Evolutionary conservation across 2,888 invertebrate genomes (phyloP).

Genomic region (Dastarcus helophoroides): DNA sequence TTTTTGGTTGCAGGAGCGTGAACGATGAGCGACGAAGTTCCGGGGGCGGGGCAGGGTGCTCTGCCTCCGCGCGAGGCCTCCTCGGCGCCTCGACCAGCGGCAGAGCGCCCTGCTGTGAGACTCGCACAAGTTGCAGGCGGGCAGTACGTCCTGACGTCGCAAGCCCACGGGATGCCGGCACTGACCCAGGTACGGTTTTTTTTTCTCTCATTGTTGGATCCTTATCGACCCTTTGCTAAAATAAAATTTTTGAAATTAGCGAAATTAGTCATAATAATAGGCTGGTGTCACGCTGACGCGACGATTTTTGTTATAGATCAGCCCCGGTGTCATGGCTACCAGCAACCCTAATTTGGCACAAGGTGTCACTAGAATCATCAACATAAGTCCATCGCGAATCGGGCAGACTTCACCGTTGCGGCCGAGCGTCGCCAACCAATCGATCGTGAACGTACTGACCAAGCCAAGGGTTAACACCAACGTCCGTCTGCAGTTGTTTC

Average conservation of each 20-base stretch:
- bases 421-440: slow-evolving; percentile 37
- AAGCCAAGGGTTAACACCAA: slow-evolving; percentile 27
- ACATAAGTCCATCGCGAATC: slow-evolving; percentile 34
- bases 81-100: slow-evolving; percentile 26
- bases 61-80: slow-evolving; percentile 36
- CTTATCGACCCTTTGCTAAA: too few relatives aligned
- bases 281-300: too few relatives aligned
- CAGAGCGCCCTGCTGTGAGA: slow-evolving; percentile 33
- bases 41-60: slow-evolving; percentile 39
- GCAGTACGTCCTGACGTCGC: slow-evolving; percentile 33
- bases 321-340: too few relatives aligned
- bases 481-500: slow-evolving; percentile 31
- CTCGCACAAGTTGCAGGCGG: slow-evolving; percentile 35
- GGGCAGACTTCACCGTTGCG: slow-evolving; percentile 29
- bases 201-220: slow-evolving; percentile 2
- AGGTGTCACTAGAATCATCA: slow-evolving; percentile 43
- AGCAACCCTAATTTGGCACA: slow-evolving; percentile 31
- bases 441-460: slow-evolving; percentile 35
- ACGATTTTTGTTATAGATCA: too few relatives aligned
- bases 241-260: too few relatives aligned
- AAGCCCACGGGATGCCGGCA: slow-evolving; percentile 36
- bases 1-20: slow-evolving; percentile 25
- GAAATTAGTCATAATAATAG: too few relatives aligned
- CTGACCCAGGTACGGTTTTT: slow-evolving; percentile 38
- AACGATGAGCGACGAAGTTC: slow-evolving; percentile 39